These are phyloP conservation scores for Percopsis transmontana DNA, from an alignment of 2,113 vertebrate genomes.

Conservation along the genomic window DNA sequence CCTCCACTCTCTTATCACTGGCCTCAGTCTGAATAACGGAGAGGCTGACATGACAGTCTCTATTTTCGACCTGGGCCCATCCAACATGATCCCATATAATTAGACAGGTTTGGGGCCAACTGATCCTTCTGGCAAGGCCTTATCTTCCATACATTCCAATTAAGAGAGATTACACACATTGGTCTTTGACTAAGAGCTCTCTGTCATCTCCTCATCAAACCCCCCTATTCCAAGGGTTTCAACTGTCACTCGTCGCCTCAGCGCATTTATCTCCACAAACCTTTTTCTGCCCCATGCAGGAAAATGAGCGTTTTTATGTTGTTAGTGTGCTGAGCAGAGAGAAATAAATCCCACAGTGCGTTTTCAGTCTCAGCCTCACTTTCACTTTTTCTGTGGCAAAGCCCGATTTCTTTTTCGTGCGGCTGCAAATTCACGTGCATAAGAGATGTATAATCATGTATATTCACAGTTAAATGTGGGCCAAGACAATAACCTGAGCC, in stretches of 20 bases:
- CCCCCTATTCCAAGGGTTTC: slow-evolving; percentile 63
- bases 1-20: background rate
- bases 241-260: slow-evolving; percentile 54
- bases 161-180: slow-evolving; percentile 68
- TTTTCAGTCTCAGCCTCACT: background rate
- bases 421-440: slow-evolving; percentile 47
- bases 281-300: slow-evolving; percentile 22
- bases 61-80: slow-evolving; percentile 37
- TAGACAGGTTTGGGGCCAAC: slow-evolving; percentile 66
- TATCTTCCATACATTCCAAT: slow-evolving; percentile 71
- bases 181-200: slow-evolving; percentile 63
- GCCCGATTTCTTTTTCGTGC: slow-evolving; percentile 4
- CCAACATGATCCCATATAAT: slow-evolving; percentile 71
- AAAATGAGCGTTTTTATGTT: slow-evolving; percentile 43
- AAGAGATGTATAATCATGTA: slow-evolving; percentile 42
- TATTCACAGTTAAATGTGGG: slow-evolving; percentile 44
- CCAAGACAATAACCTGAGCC: slow-evolving; percentile 60
- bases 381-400: slow-evolving; percentile 3
- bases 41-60: background rate
- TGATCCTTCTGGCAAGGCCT: slow-evolving; percentile 54
- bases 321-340: slow-evolving; percentile 29
- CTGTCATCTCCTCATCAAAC: slow-evolving; percentile 53
- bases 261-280: slow-evolving; percentile 53
- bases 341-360: slow-evolving; percentile 8
- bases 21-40: background rate